These are phyloP conservation scores for Manis javanica DNA, from an alignment of 2,797 vertebrate species.

Conservation along the genomic window DNA sequence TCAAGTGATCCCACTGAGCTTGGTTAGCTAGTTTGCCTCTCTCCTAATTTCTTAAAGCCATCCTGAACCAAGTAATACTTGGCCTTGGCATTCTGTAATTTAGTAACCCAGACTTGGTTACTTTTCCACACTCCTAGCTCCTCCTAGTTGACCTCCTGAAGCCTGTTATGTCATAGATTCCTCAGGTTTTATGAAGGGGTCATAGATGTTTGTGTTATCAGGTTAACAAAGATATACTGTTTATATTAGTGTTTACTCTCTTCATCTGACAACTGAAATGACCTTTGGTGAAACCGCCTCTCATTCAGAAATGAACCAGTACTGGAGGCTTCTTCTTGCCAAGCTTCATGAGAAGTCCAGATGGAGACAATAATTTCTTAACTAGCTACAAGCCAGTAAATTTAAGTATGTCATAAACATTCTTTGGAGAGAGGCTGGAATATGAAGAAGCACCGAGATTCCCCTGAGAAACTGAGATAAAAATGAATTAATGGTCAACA, in stretches of 20 bases:
- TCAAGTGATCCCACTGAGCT: neutral
- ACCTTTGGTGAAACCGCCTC: slow-evolving; percentile 8
- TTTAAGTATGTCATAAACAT: neutral
- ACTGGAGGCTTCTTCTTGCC: neutral
- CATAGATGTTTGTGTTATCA: neutral
- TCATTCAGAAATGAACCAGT: neutral
- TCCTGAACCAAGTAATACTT: neutral
- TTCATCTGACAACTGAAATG: slow-evolving; percentile 52
- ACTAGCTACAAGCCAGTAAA: neutral
- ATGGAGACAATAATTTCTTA: slow-evolving; percentile 3
- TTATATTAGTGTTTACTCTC: neutral
- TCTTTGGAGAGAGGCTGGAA: neutral
- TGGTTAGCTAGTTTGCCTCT: neutral
- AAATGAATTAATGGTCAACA: neutral
- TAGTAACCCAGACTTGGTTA: neutral
- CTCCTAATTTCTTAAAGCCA: neutral
- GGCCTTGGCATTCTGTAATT: neutral
- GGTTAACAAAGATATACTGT: slow-evolving; percentile 2
- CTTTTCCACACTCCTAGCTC: neutral
- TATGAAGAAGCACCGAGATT: neutral
- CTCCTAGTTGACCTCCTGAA: neutral
- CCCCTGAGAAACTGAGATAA: neutral
- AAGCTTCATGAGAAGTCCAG: neutral
- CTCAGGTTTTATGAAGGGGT: neutral
- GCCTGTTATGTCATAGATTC: neutral